Evolutionary conservation across 2,113 vertebrate species (phyloP), one percentile per base, ranked within the genome.

Genomic region (Podarcis muralis): DNA sequence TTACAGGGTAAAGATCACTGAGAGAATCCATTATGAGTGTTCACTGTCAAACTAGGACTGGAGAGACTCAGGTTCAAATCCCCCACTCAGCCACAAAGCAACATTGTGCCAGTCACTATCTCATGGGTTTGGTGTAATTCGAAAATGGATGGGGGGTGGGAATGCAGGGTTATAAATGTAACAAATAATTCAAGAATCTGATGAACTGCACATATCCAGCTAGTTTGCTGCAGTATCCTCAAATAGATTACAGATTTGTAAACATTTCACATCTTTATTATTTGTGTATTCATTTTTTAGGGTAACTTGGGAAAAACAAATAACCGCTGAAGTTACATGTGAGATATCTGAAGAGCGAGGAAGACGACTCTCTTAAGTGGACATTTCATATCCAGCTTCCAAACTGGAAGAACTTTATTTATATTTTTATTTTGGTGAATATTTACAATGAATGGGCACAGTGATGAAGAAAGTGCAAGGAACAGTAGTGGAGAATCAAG

Each of bases 401-500:
- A 95, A 96, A 87, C 82, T 92, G 93, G 83, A 90, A 90, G 94
- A 95, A 95, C 94, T 96, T n/a, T 95, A 93, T 95, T 96, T 96
- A 94, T 92, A 91, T 94, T 96, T 94, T 93, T 78, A 95, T 95
- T 92, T 93, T 95, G 62, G 30, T 89, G 95, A 94, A 85, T 93
- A 95, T 95, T 96, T 97, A 98, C 96, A 96, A 99, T 99, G 99
- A 99, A 98, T 97, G 98, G 97, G 93, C 98, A 98, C 91, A 99
- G 98, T 94, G 99, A 99, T 97, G 98, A 99, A 93, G 99, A 99
- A 97, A 98, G 98, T 93, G 91, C 97, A 94, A 98, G 97, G 97
- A 99, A 99, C 96, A 99, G 98, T 94, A 98, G 98, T 94, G 98
- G 98, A 93, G 98, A 99, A 93, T 99, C 99, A 95, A 99, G 99